A percentile compares a stretch with the other conserved stretches of the same genome.
These are phyloP conservation scores for Rotaria magnacalcarata DNA, from an alignment of 2,888 invertebrate species.

Conservation along the genomic window DNA sequence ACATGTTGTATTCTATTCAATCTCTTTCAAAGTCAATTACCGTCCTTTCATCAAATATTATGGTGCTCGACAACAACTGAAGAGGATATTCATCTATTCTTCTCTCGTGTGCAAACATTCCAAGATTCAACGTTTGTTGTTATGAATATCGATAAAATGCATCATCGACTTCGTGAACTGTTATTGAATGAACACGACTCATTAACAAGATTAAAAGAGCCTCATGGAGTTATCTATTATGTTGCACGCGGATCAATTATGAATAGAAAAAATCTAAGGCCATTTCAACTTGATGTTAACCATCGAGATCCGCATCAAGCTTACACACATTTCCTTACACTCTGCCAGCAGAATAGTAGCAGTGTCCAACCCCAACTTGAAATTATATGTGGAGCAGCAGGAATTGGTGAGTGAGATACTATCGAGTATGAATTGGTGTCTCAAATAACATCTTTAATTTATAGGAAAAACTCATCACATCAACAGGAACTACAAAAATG, in stretches of 20 bases:
- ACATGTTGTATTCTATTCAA: conserved; percentile 15
- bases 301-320: background rate
- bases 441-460: too few relatives aligned
- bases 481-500: conserved; percentile 8
- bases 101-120: conserved; percentile 8
- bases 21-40: background rate
- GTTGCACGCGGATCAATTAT: background rate
- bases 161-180: conserved; percentile 26
- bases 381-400: background rate
- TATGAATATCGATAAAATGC: conserved; percentile 27
- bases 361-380: background rate
- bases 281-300: background rate
- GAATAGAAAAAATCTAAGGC: background rate
- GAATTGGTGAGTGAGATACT: background rate
- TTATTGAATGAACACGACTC: conserved; percentile 8
- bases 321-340: background rate
- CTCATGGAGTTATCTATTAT: background rate
- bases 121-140: background rate
- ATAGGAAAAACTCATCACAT: conserved; percentile 8
- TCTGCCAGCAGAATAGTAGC: background rate
- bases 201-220: background rate
- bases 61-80: background rate
- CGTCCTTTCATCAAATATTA: background rate
- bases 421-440: too few relatives aligned
- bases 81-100: conserved; percentile 19